Evolutionary conservation across 1,140 invertebrate genomes (phyloP), one percentile per base, ranked within the genome.

Genomic region (Panagrolaimus sp.): DNA sequence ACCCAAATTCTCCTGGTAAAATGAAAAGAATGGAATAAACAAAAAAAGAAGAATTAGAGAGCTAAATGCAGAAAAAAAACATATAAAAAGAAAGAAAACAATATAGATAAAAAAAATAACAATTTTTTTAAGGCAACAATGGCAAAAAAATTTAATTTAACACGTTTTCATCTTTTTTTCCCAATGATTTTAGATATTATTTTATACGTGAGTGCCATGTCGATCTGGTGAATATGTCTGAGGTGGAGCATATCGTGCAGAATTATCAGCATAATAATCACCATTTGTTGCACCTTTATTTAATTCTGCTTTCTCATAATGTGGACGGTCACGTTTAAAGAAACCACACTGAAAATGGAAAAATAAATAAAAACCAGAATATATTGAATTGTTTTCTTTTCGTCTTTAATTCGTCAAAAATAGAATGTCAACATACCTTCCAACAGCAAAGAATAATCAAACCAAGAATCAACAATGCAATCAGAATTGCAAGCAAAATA

Each of bases 321-420:
- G 74, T 21, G 76, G 76, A 28, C 76, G 78, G 17, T 80, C 80
- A n/a, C 76, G 75, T 63, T 78, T 78, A 72, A 78, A 78, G 78
- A 78, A 78, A 38, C 76, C 76, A 43, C 77, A 80, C 76, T 77
- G 38, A 79, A 77, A 65, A 45, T 21, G n/a, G 63, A 28, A 43
- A 32, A 63, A 74, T 17, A 32, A 73, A n/a, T n/a, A n/a, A 38
- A 38, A 38, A 38, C 32, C 32, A 38, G 32, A 38, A 38, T 38
- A n/a, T 38, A 38, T 21, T 43, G n/a, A 69, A 17, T 21, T 24
- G 21, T 73, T 4, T 17, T 52, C n/a, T 32, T 72, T 72, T 63
- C 26, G 43, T 69, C 15, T 68, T 71, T 52, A 28, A 70, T 24
- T 38, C 24, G n/a, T 72, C 14, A 43, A 24, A 12, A 74, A 68